Evolutionary conservation across 2,113 vertebrate genomes (phyloP), one percentile per base, ranked within the genome.

Genomic region (Saimiri boliviensis): DNA sequence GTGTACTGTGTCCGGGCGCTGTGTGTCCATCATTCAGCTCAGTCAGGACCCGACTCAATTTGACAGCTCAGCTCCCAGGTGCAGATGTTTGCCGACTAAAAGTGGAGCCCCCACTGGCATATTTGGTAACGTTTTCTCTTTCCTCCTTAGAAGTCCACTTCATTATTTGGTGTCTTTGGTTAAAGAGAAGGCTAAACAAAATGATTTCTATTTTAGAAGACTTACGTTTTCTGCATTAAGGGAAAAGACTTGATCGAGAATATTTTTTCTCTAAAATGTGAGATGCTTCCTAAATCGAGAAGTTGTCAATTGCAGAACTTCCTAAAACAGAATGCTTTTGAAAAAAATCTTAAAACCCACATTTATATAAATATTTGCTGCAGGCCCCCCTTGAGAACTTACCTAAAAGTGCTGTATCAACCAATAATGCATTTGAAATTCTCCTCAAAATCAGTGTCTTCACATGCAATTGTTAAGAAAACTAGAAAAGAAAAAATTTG

Each of bases 11-110:
- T 89, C 84, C 93, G 76, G 73, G 40, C 86, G 70, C 94, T 86
- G 80, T 42, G 71, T 71, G 71, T 86, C 63, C 90, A 8, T 40
- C 68, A 25, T 0, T 91, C 76, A 92, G 91, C 85, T 52, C 68
- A 95, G 93, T 71, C n/a, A 99, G 99, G 99, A 99, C 98, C 98
- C 70, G 97, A 98, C 97, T 66, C 97, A 97, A 7, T 98, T 98
- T 74, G 96, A 97, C 88, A 86, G 98, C 90, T 96, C 98, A 1
- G 96, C 98, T 35, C 97, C 98, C 99, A 98, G 99, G 98, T 99
- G 94, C 96, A 98, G 12, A 98, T 99, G 99, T 97, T 98, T 99
- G 98, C 98, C 98, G 99, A 98, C 98, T 97, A 98, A 99, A 97
- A 98, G 96, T 93, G 98, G 98, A 92, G 93, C 98, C 40, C 94